Base-by-base conservation (phyloP, 2,113 vertebrate species). In the Laterallus jamaicensis region DNA sequence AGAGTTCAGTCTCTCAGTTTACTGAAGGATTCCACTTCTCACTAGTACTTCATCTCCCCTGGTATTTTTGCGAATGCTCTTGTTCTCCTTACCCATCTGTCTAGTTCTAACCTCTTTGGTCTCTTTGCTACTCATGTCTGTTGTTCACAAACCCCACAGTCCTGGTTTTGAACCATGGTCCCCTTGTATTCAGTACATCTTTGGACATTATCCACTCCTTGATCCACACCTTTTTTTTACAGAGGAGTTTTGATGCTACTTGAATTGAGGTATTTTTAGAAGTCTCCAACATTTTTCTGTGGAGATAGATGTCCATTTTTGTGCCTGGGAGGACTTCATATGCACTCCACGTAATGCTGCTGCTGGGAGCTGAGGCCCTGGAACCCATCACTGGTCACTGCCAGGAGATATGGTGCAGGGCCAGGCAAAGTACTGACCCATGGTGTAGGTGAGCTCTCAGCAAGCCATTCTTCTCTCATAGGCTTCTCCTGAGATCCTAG, bases 1-100 rank as follows among this genome's bases (percentile, higher is more conserved):
- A 67, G 93, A 80, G n/a, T 70, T 94, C 71, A 67, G 79, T 92
- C 69, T 83, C 87, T 94, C 5, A 11, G 64, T 97, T 92, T 95
- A 81, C 92, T 86, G 85, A 93, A 94, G 69, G 73, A 95, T 96
- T 93, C 90, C 63, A 56, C 87, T 96, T 93, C 94, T 91, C 3
- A 7, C 75, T 86, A 82, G 92, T 74, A 29, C 87, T 96, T 90
- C 67, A 76, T 95, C 21, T 97, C 94, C 96, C 96, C 86, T 74
- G 94, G 52, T 88, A 77, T 55, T 96, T 94, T 94, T 77, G 67
- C 0, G 1, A 94, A 86, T 0, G 12, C 71, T 93, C 82, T 93
- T 94, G 67, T 94, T 93, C 85, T 96, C 78, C 87, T 70, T 94
- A 74, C 64, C 75, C 90, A 1, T 95, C 94, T 86, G 80, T 90